A percentile compares a stretch with the other conserved stretches of the same genome.
phyloP scores from a whole-genome alignment of 1,140 invertebrate genomes.

The Euura lappo region DNA sequence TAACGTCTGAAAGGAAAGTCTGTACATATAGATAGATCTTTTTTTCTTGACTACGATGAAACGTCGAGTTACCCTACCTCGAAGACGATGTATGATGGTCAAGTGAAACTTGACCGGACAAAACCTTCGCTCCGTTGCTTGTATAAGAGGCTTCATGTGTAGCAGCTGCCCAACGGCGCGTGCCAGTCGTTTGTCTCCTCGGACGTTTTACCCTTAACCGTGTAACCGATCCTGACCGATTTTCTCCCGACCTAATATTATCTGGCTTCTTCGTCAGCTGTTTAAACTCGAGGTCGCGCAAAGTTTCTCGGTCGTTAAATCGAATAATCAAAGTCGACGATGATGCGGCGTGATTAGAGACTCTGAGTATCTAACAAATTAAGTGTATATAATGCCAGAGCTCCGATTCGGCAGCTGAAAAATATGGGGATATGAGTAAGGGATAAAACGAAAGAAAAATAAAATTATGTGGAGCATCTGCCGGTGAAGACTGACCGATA shows the following conservation, averaged over 20 bases:
- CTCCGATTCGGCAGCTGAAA: not conserved
- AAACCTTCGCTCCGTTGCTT: too few species aligned
- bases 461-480: not conserved
- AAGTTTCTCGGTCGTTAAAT: not conserved
- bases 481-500: conserved; percentile 3
- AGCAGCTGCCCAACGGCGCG: conserved; percentile 2
- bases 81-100: too few species aligned
- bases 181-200: not conserved
- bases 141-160: too few species aligned
- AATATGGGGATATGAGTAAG: not conserved
- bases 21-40: too few species aligned
- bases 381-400: too few species aligned
- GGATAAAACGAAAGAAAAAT: not conserved
- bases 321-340: too few species aligned
- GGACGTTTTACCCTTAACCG: not conserved
- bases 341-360: not conserved
- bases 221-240: conserved; percentile 6
- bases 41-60: too few species aligned
- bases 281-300: not conserved
- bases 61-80: too few species aligned
- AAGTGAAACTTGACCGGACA: too few species aligned
- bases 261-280: not conserved
- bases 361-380: not conserved
- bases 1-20: too few species aligned
- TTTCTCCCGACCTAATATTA: not conserved